phyloP scores from a whole-genome alignment of 2,797 vertebrate genomes.

The Eulemur coronatus region DNA sequence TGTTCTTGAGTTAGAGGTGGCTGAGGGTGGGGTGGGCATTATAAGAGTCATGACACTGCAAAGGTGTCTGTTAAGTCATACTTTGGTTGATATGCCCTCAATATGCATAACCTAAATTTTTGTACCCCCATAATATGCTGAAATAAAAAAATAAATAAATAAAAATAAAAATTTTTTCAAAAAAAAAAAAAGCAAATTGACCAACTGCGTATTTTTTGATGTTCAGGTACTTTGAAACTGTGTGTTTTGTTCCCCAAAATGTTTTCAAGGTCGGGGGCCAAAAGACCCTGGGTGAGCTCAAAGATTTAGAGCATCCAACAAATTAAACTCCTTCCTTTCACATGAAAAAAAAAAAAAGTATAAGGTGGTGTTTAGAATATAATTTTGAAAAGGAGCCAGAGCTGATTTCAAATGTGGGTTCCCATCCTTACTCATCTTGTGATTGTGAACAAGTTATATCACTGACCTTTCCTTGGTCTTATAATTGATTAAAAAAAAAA shows the following conservation, averaged over 20 bases:
- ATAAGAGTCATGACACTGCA: background rate
- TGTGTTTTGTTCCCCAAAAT: slow-evolving; percentile 68
- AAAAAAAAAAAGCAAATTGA: slow-evolving; percentile 63
- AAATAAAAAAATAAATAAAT: no score
- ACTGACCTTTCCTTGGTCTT: background rate
- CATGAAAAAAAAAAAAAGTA: background rate
- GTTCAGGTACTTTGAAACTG: slow-evolving; percentile 72
- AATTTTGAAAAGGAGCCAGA: background rate
- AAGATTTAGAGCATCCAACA: slow-evolving; percentile 82
- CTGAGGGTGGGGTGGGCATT: background rate
- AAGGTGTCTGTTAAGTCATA: background rate
- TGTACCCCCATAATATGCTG: no score
- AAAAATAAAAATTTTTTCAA: no score
- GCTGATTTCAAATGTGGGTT: background rate
- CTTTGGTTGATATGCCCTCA: background rate
- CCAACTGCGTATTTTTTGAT: slow-evolving; percentile 69
- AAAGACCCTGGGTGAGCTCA: slow-evolving; percentile 77
- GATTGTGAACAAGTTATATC: background rate
- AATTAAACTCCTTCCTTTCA: slow-evolving; percentile 81
- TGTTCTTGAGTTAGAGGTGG: background rate
- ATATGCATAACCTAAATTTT: no score
- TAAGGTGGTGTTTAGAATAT: background rate
- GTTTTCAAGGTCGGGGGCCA: slow-evolving; percentile 79
- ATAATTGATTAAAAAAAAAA: background rate
- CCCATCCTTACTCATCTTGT: background rate